Percentiles rank a stretch among this genome's conserved stretches.
Conservation (phyloP, 2,888 invertebrate species). For the Gymnoscelis rufifasciata region DNA sequence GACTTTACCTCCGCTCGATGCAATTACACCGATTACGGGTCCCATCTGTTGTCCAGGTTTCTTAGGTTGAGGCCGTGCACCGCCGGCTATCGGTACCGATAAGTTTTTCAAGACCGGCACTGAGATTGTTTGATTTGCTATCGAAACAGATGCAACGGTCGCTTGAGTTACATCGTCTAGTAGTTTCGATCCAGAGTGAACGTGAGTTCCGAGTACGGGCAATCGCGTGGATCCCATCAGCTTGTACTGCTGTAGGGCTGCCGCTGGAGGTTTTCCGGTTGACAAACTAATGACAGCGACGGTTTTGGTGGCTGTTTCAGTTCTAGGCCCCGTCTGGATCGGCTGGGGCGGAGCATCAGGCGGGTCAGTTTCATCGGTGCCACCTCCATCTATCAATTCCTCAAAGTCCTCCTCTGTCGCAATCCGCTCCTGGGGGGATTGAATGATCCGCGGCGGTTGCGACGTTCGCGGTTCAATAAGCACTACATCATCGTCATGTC, state of each 20-base stretch:
- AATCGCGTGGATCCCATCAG: constrained; percentile 61
- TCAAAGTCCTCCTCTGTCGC: constrained; percentile 83
- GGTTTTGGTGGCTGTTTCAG: constrained; percentile 75
- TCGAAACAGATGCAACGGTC: constrained; percentile 76
- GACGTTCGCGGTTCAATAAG: constrained; percentile 70
- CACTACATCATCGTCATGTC: constrained; percentile 75
- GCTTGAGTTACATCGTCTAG: constrained; percentile 79
- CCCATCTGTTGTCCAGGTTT: constrained; percentile 61
- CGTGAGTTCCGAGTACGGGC: constrained; percentile 60
- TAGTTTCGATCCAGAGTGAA: constrained; percentile 65
- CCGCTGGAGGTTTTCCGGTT: constrained; percentile 60
- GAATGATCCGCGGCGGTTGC: constrained; percentile 51
- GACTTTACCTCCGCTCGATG: constrained; percentile 62
- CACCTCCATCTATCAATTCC: constrained; percentile 81
- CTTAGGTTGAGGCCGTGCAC: constrained; percentile 29
- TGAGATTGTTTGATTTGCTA: constrained; percentile 74
- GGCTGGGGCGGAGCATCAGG: constrained; percentile 50
- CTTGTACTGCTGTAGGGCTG: constrained; percentile 68
- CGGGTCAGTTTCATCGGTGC: constrained; percentile 66
- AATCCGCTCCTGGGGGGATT: constrained; percentile 81
- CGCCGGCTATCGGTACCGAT: constrained; percentile 55
- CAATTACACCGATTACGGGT: constrained; percentile 73
- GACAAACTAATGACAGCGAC: constrained; percentile 74
- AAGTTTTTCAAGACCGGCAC: constrained; percentile 70
- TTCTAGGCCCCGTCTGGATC: constrained; percentile 61